A percentile compares a stretch with the other conserved stretches of the same genome.
phyloP scores from a whole-genome alignment of 2,797 vertebrate genomes.

The Phalanger gymnotis region DNA sequence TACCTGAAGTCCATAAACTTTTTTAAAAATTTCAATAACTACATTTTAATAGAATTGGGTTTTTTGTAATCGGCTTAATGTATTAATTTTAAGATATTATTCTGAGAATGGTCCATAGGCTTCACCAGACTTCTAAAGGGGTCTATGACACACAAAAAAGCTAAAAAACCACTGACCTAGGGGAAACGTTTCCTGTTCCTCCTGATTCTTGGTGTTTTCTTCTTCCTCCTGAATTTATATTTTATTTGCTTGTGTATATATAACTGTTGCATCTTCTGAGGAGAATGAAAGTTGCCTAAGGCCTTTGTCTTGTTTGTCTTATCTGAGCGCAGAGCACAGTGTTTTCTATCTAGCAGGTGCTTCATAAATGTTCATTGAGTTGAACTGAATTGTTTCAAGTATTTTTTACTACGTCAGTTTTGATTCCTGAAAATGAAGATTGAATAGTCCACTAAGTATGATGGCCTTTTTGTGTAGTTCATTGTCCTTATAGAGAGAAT shows the following conservation, averaged over 20 bases:
- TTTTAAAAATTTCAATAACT: too few species aligned
- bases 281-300: background rate
- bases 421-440: background rate
- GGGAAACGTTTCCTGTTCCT: background rate
- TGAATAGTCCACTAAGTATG: background rate
- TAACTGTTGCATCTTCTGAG: background rate
- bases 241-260: background rate
- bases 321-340: background rate
- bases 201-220: background rate
- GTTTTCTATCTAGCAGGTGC: too few species aligned
- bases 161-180: too few species aligned
- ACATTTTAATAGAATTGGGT: too few species aligned
- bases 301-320: background rate
- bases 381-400: background rate
- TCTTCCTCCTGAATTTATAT: background rate
- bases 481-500: background rate
- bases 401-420: background rate
- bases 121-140: too few species aligned
- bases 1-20: too few species aligned
- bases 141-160: too few species aligned
- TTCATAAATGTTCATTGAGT: background rate
- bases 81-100: too few species aligned
- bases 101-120: too few species aligned
- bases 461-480: background rate
- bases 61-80: too few species aligned